Base-by-base conservation (phyloP, 2,888 invertebrate genomes). In the Labia minor region DNA sequence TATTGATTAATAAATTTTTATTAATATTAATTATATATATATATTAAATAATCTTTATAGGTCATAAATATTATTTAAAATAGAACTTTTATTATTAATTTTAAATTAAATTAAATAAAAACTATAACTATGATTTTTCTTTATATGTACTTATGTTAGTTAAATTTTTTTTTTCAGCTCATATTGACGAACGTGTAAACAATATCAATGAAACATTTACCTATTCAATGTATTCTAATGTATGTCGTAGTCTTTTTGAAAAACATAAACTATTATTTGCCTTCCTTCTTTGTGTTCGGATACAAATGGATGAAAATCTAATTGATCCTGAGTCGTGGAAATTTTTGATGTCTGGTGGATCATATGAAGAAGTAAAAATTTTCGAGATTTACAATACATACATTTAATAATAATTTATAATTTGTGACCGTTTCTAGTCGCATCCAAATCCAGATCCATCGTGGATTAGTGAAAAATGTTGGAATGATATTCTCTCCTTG, bases 171-270 rank as follows among this genome's bases (percentile, higher is more conserved):
- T 26, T 75, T 72, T 74, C 81, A 79, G 90, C 85, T 71, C 87
- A 91, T 71, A 82, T 92, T 69, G 80, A 84, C 1, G 82, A 86
- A 66, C 84, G 94, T n/a, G 85, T 93, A 1, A 80, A 82, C n/a
- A 87, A 84, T 67, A 84, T 95, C 67, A 90, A 89, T 65, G 86
- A 89, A 19, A 85, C 88, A 73, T 89, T 95, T 76, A 93, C 92
- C 3, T 89, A 86, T 75, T 85, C 87, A 69, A 81, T 95, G 1
- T 95, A 91, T 76, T 83, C 84, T 72, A 95, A 92, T 75, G 91
- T 95, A 8, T 93, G 94, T 74, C 84, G 94, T 64, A 92, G 93
- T 71, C 82, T 95, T 66, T 95, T 95, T 74, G 94, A 94, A 75
- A 86, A 86, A 69, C 90, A 95, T 78, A 94, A 95, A 78, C 79